Percentiles rank a stretch among this genome's conserved stretches.
Evolutionary conservation across 2,888 invertebrate genomes (phyloP).

Genomic region (Celastrina argiolus): DNA sequence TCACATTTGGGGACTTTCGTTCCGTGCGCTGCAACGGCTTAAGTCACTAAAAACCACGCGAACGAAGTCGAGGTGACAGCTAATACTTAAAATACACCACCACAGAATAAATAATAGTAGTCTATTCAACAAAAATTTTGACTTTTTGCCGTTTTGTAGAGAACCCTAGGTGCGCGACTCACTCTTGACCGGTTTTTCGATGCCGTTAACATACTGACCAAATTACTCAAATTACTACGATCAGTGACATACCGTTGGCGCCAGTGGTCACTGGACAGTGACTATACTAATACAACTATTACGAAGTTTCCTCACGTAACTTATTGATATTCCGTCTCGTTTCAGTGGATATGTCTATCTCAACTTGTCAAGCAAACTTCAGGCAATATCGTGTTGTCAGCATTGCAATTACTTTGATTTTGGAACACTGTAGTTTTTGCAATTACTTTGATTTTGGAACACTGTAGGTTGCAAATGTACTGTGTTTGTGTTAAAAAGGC

Average conservation of each 20-base stretch:
- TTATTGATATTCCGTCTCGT: slow-evolving; percentile 2
- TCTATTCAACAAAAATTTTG: no score
- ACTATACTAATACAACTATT: neutral
- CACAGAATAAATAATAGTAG: no score
- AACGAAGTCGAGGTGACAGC: no score
- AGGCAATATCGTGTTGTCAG: neutral
- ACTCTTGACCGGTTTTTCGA: neutral
- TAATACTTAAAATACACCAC: no score
- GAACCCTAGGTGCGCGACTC: no score
- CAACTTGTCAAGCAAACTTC: neutral
- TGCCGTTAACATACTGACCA: neutral
- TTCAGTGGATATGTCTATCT: neutral
- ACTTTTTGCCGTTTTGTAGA: no score
- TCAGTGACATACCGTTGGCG: neutral
- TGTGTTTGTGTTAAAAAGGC: neutral
- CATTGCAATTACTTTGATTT: neutral
- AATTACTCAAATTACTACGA: neutral
- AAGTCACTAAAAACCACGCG: no score
- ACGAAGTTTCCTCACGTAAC: neutral
- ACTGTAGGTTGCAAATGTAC: no score
- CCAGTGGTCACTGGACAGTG: no score
- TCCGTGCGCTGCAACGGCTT: no score
- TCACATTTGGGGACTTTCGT: no score
- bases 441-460: neutral
- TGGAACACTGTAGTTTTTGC: neutral